Evolutionary conservation across 2,113 vertebrate species (phyloP).

Genomic region (Lamprologus sp.): DNA sequence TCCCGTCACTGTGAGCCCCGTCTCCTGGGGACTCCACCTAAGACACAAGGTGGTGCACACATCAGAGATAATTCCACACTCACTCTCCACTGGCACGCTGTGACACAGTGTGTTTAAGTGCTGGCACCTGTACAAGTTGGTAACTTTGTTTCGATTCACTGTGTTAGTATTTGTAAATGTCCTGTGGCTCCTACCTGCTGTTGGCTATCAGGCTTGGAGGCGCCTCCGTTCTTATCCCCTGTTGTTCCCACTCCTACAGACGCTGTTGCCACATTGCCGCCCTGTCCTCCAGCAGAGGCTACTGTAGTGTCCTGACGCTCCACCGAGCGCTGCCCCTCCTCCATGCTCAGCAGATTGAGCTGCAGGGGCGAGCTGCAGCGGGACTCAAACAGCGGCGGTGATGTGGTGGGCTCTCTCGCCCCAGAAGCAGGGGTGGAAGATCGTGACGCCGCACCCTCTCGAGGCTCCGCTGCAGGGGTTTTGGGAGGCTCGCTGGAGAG

Average conservation of each 20-base stretch:
- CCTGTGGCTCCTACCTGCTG: constrained; percentile 64
- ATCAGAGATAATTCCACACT: neutral
- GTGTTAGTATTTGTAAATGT: neutral
- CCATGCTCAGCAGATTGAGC: constrained; percentile 88
- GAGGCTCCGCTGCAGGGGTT: constrained; percentile 21
- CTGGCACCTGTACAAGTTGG: rapidly evolving
- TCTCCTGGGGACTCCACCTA: constrained; percentile 55
- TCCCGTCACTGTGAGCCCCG: constrained; percentile 64
- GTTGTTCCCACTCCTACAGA: constrained; percentile 9
- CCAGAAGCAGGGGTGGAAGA: constrained; percentile 71
- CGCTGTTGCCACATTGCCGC: constrained; percentile 3
- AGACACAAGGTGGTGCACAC: neutral
- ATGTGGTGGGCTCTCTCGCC: constrained; percentile 44
- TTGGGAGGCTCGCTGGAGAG: constrained; percentile 58
- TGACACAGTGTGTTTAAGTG: neutral
- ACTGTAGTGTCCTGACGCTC: constrained; percentile 57
- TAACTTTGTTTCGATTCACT: neutral
- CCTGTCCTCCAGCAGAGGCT: neutral
- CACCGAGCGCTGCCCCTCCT: constrained; percentile 75
- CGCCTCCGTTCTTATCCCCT: constrained; percentile 24
- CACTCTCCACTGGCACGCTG: rapidly evolving
- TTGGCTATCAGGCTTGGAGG: constrained; percentile 31
- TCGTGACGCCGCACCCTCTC: constrained; percentile 52
- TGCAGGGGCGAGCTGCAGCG: constrained; percentile 90
- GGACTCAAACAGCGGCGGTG: constrained; percentile 83